Percentiles rank a stretch among this genome's conserved stretches.
phyloP scores from a whole-genome alignment of 2,113 vertebrate species.

The Pterocles gutturalis region DNA sequence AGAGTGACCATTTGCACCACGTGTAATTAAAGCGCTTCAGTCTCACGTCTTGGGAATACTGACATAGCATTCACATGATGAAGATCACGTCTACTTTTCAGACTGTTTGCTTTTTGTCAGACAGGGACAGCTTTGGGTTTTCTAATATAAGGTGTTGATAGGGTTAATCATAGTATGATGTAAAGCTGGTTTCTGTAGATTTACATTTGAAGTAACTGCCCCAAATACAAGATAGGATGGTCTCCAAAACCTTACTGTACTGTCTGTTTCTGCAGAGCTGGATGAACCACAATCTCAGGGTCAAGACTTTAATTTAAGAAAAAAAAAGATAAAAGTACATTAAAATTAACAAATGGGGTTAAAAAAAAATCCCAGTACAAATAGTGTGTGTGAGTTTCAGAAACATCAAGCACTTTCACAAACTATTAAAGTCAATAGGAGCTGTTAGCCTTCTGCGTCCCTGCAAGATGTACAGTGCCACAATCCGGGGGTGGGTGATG shows the following conservation, averaged over 20 bases:
- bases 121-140: neutral
- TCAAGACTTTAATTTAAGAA: neutral
- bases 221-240: neutral
- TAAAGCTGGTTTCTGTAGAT: neutral
- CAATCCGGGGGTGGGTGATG: neutral
- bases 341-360: neutral
- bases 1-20: neutral
- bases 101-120: neutral
- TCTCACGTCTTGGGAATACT: neutral
- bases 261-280: neutral
- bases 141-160: neutral
- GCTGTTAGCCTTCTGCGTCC: neutral
- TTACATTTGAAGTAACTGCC: neutral
- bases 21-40: neutral
- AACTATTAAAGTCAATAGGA: neutral
- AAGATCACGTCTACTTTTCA: neutral
- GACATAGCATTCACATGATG: neutral
- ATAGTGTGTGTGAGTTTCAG: neutral
- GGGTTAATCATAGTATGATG: neutral
- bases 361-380: neutral
- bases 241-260: neutral
- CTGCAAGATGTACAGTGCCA: neutral
- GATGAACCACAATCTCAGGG: neutral
- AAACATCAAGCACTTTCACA: neutral
- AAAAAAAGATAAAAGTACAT: too few species aligned